A percentile compares a stretch with the other conserved stretches of the same genome.
Conservation (phyloP, 2,113 vertebrate genomes). For the Bambusicola thoracicus region DNA sequence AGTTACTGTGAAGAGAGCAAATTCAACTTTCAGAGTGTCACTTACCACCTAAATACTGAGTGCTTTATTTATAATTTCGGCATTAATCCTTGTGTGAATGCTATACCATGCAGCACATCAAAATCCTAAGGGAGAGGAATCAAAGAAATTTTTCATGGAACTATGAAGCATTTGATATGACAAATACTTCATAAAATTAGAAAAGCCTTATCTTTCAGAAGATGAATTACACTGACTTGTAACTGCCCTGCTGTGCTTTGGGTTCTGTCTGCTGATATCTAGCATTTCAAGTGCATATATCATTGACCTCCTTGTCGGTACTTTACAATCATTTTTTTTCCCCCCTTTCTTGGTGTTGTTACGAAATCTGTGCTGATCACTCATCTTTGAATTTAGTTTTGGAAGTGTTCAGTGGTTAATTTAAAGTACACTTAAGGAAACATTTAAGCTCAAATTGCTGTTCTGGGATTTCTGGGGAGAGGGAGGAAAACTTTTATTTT, state of each 20-base stretch:
- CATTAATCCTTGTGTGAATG: slow-evolving; percentile 17
- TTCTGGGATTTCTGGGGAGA: slow-evolving; percentile 27
- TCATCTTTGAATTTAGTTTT: slow-evolving; percentile 61
- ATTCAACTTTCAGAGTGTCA: slow-evolving; percentile 7
- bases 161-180: slow-evolving; percentile 62
- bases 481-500: slow-evolving; percentile 48
- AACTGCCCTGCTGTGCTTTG: slow-evolving; percentile 56
- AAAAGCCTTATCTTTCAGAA: slow-evolving; percentile 58
- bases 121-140: slow-evolving; percentile 37
- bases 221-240: slow-evolving; percentile 46
- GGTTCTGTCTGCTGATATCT: slow-evolving; percentile 33
- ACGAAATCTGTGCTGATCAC: slow-evolving; percentile 38
- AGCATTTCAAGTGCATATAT: slow-evolving; percentile 35
- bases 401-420: slow-evolving; percentile 40
- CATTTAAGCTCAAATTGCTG: slow-evolving; percentile 53
- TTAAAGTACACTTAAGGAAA: slow-evolving; percentile 49
- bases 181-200: slow-evolving; percentile 57
- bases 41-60: slow-evolving; percentile 15
- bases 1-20: background rate
- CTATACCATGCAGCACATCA: background rate
- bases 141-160: slow-evolving; percentile 31
- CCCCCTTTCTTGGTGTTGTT: background rate
- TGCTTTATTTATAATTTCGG: slow-evolving; percentile 31
- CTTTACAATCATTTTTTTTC: background rate
- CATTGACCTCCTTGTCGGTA: background rate